Evolutionary conservation across 2,113 vertebrate genomes (phyloP).

Genomic region (Neofelis nebulosa): DNA sequence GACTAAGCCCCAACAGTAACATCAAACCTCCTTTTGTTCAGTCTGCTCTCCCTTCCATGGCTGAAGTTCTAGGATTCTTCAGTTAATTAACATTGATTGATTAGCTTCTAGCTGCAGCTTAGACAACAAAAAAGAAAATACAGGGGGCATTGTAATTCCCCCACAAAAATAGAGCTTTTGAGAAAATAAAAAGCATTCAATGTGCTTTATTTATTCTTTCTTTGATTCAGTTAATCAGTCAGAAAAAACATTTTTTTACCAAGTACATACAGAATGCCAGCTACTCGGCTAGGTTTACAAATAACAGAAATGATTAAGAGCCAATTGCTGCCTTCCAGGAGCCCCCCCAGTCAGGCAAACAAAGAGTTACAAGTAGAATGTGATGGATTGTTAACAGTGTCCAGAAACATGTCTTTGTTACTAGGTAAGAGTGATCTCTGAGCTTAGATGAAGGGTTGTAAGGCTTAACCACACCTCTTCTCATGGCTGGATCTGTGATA

Average conservation of each 20-base stretch:
- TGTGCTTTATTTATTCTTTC: neutral
- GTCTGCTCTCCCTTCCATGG: neutral
- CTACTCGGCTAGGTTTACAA: neutral
- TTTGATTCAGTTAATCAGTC: constrained; percentile 21
- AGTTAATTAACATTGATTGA: constrained; percentile 2
- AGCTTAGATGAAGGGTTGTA: neutral
- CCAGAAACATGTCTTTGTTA: neutral
- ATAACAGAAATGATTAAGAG: neutral
- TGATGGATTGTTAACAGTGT: neutral
- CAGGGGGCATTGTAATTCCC: neutral
- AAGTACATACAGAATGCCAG: neutral
- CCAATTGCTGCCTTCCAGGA: neutral
- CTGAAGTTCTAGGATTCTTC: neutral
- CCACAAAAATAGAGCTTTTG: constrained; percentile 14
- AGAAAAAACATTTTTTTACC: neutral
- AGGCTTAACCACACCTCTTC: neutral
- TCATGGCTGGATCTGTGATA: neutral
- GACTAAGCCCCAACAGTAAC: neutral
- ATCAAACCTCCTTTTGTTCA: constrained; percentile 15
- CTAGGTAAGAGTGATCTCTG: neutral
- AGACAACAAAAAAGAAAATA: neutral
- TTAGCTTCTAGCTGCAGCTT: neutral
- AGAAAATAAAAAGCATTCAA: constrained; percentile 2
- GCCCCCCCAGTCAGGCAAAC: neutral
- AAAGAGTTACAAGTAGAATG: neutral